phyloP scores from a whole-genome alignment of 2,888 invertebrate genomes.

The Gryllus longicercus region DNA sequence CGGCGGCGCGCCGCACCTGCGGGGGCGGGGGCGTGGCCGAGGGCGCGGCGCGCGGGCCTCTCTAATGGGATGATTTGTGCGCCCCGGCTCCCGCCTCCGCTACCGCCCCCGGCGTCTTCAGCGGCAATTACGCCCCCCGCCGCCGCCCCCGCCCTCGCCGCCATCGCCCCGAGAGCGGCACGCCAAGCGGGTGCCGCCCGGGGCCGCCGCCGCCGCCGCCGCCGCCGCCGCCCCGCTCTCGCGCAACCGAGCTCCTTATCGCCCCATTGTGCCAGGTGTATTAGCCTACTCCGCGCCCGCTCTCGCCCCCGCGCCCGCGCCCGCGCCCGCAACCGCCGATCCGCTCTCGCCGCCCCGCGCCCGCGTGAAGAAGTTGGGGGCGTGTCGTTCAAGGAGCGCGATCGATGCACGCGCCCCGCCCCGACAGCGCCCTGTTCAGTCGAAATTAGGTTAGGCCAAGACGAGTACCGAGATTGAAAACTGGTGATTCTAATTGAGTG shows the following conservation, averaged over 20 bases:
- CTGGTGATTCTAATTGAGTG: too few species aligned
- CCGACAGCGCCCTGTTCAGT: too few species aligned
- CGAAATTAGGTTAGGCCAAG: too few species aligned
- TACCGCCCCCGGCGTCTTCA: background rate
- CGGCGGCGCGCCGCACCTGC: background rate
- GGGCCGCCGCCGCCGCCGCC: too few species aligned
- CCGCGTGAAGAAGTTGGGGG: too few species aligned
- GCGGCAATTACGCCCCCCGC: background rate
- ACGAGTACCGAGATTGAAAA: too few species aligned
- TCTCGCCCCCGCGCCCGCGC: background rate
- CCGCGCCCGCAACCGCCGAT: too few species aligned
- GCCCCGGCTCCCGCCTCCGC: background rate
- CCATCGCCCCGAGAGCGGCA: too few species aligned
- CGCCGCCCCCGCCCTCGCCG: background rate
- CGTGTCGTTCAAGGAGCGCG: too few species aligned
- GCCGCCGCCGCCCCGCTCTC: background rate
- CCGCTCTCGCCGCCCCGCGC: too few species aligned
- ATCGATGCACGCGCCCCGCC: too few species aligned
- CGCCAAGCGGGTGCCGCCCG: background rate
- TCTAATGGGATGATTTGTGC: conserved; percentile 7
- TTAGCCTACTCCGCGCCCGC: background rate
- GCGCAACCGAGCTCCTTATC: background rate
- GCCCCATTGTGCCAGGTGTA: conserved; percentile 17
- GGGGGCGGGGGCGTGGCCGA: background rate
- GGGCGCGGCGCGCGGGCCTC: background rate